These are phyloP conservation scores for Orestias chungarensis DNA, from an alignment of 2,797 vertebrate species.

Conservation along the genomic window DNA sequence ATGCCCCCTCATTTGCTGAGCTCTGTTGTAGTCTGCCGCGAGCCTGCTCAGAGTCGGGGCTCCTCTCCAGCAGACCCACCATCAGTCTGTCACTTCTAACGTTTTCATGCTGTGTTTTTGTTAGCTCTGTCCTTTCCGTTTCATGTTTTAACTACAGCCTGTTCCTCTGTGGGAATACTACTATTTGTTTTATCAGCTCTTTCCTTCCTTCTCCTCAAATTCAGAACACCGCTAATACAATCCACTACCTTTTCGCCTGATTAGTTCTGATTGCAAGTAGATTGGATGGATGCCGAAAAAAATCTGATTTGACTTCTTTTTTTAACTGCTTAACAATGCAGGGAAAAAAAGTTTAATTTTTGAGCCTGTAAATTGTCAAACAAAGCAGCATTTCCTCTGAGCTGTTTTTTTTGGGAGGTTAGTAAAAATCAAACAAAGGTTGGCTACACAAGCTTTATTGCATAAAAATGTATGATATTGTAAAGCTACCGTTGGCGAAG, in stretches of 20 bases:
- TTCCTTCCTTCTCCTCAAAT: not conserved
- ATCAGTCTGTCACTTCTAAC: conserved; percentile 25
- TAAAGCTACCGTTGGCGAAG: not conserved
- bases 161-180: conserved; percentile 23
- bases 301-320: not conserved
- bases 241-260: not conserved
- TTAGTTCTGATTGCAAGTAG: not conserved
- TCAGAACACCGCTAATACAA: not conserved
- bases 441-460: not conserved
- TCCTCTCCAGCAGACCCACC: conserved; percentile 27
- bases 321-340: not conserved
- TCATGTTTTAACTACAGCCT: conserved; percentile 30
- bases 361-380: not conserved
- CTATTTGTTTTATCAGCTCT: conserved; percentile 18
- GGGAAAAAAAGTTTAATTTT: not conserved
- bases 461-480: not conserved
- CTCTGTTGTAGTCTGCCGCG: conserved; percentile 37
- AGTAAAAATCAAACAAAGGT: not conserved
- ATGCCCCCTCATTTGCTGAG: conserved; percentile 25
- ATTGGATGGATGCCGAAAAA: not conserved
- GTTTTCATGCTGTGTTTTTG: not conserved
- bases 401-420: not conserved
- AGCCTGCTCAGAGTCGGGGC: conserved; percentile 37
- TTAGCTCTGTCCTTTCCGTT: conserved; percentile 2
- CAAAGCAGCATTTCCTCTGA: not conserved